A percentile compares a stretch with the other conserved stretches of the same genome.
Evolutionary conservation across 1,140 invertebrate species (phyloP).

Genomic region (Hormaphis cornu): DNA sequence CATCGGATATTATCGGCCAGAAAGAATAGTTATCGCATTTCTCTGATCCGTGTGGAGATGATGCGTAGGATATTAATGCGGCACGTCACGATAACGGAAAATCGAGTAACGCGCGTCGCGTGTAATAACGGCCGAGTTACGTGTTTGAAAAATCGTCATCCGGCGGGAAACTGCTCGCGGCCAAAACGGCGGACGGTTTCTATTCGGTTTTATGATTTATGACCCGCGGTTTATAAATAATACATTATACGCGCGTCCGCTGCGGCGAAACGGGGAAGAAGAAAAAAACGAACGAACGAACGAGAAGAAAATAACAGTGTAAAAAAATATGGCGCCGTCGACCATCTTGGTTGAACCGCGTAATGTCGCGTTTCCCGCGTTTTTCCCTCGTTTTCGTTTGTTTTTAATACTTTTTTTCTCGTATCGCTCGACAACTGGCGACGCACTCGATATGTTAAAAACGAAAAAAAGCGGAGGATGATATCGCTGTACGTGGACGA

Average conservation of each 20-base stretch:
- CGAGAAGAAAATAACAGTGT: constrained; percentile 18
- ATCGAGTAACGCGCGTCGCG: too few relatives aligned
- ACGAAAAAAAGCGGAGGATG: constrained; percentile 29
- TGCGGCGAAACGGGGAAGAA: too few relatives aligned
- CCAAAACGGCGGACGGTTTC: constrained; percentile 22
- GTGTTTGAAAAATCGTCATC: constrained; percentile 23
- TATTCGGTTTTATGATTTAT: constrained; percentile 31
- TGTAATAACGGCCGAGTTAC: constrained; percentile 20
- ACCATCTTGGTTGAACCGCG: constrained; percentile 18
- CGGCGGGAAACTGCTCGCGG: constrained; percentile 14
- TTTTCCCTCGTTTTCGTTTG: background rate
- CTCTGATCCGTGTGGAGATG: too few relatives aligned
- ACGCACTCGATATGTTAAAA: constrained; percentile 17
- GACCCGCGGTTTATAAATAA: constrained; percentile 30
- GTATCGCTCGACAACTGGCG: background rate
- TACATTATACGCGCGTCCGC: constrained; percentile 28
- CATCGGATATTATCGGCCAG: too few relatives aligned
- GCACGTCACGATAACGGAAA: too few relatives aligned
- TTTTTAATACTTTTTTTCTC: background rate
- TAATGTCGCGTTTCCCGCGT: background rate
- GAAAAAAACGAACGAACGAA: constrained; percentile 22
- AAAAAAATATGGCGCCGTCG: constrained; percentile 31
- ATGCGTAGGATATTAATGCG: too few relatives aligned
- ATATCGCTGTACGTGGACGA: constrained; percentile 14
- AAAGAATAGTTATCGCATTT: too few relatives aligned